These are phyloP conservation scores for Graptemys geographica DNA, from an alignment of 2,797 vertebrate genomes.

Conservation along the genomic window DNA sequence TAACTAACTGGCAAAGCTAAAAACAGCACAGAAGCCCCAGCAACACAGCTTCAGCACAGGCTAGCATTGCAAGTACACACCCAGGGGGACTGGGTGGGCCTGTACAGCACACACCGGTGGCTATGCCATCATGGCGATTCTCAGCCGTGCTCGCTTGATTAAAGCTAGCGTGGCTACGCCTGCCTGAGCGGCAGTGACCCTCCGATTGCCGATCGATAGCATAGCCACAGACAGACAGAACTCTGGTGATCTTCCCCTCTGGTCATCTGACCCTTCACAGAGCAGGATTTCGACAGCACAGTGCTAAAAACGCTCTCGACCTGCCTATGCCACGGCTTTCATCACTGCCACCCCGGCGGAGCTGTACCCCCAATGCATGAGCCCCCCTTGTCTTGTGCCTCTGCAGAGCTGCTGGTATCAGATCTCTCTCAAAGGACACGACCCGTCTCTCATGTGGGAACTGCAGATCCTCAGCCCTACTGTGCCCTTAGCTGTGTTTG, in stretches of 20 bases:
- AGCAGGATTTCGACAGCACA: background rate
- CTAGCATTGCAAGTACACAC: background rate
- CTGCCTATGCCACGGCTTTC: background rate
- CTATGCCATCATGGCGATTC: background rate
- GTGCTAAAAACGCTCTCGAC: background rate
- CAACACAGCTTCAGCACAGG: background rate
- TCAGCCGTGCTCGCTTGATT: background rate
- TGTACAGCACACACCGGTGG: background rate
- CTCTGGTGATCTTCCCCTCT: background rate
- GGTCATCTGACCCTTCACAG: background rate
- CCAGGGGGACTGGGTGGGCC: too few relatives aligned
- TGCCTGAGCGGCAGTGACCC: too few relatives aligned
- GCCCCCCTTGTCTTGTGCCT: background rate
- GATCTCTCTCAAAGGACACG: background rate
- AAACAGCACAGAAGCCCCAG: background rate
- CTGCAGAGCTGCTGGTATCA: background rate
- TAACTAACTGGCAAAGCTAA: background rate
- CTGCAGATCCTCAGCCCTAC: background rate
- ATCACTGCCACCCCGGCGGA: background rate
- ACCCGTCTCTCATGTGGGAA: background rate
- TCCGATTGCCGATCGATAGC: background rate
- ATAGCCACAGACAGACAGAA: background rate
- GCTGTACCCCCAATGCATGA: background rate
- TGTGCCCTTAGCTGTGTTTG: fast-evolving
- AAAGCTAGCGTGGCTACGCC: background rate